Base-by-base conservation (phyloP, 2,888 invertebrate species). In the Drosophila mettleri region DNA sequence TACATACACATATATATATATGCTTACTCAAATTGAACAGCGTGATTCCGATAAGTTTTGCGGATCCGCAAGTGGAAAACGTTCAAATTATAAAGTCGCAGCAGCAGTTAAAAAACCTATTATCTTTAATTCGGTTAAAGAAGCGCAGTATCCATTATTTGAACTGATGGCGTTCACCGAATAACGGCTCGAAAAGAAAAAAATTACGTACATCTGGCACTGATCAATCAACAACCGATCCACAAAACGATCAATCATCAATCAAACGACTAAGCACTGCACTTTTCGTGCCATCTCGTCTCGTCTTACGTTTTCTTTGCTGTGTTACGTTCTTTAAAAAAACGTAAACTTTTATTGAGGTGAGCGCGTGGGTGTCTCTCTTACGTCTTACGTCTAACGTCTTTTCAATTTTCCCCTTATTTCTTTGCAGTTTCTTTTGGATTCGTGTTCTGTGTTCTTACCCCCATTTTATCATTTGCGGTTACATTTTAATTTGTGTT, bases 1-100 rank as follows among this genome's bases (percentile, higher is more conserved):
- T 53, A n/a, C 22, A 14, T 24, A n/a, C 48, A 18, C 45, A 24
- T 62, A 24, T 31, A 62, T 31, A 46, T 51, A 20, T 48, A 33
- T 14, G 33, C 27, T 55, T 39, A 57, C 41, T 62, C 49, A 76
- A 69, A 76, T 74, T 86, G 39, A 62, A 57, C 14, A 36, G 59
- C 73, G 59, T 45, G 39, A 72, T 77, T 72, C 55, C 45, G 45
- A 52, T 49, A 55, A 70, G 74, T 70, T 36, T 54, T 49, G 67
- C 67, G 63, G 57, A 22, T 41, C 46, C 58, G 71, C 64, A 61
- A 75, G 76, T 85, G 75, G 34, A 74, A 77, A 74, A 63, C 57
- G 57, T 77, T 60, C 16, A 86, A 81, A 86, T 81, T 77, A 38
- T 61, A 46, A 51, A 82, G 69, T 75, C 61, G 69, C 71, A 27